Evolutionary conservation across 2,113 vertebrate genomes (phyloP), one percentile per base, ranked within the genome.

Genomic region (Tachycineta bicolor): DNA sequence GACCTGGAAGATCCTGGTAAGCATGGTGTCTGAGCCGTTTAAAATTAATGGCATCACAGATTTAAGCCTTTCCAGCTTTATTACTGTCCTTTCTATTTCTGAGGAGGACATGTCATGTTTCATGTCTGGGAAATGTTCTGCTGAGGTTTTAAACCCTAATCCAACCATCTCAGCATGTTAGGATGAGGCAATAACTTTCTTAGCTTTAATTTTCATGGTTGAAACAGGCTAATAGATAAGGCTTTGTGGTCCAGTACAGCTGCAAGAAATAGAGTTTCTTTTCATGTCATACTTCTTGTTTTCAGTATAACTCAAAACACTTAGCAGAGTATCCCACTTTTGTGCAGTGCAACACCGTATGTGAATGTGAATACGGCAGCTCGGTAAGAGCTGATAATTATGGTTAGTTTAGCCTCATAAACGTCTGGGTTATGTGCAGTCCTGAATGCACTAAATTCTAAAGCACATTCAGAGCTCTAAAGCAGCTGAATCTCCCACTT

Each of bases 301-400:
- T 37, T 83, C 62, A 56, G 5, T 47, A 68, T 49, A 76, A 49
- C 70, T 46, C 6, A 4, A 84, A 81, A 23, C 23, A 52, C 29
- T 90, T n/a, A 47, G 17, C 8, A 49, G 25, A 63, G 5, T 15
- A 34, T 53, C 41, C n/a, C 10, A 12, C 6, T 87, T 62, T 7
- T n/a, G 22, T 37, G 46, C 24, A 19, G n/a, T 34, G 37, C 28
- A 56, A 5, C 1, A 3, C 17, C 1, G 0, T 11, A 28, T 20
- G 28, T 14, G 34, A 39, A 75, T 60, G 44, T 94, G 46, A 92
- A 56, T 28, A 56, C 1, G 2, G 22, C 43, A 92, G 24, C 43
- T 67, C 64, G 55, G n/a, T 52, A 55, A 86, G 77, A 83, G 50
- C 11, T 75, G 31, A 19, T 43, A 60, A 85, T 78, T 93, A 43